These are phyloP conservation scores for Tetramorium parvispinum DNA, from an alignment of 1,140 invertebrate genomes.

Conservation along the genomic window DNA sequence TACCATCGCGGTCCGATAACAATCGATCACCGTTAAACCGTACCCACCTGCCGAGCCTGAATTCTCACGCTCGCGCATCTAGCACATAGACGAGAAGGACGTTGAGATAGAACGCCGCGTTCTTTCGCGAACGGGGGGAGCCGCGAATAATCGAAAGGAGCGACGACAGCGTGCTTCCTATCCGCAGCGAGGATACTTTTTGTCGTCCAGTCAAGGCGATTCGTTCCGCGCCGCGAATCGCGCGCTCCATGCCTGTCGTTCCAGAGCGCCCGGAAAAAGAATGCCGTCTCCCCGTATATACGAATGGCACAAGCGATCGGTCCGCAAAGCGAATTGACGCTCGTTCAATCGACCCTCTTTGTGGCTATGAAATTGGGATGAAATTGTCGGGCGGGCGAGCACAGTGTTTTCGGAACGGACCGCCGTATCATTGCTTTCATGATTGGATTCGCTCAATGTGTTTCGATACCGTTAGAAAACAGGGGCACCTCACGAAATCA, in stretches of 20 bases:
- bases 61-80: conserved; percentile 37
- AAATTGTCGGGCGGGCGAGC: neutral
- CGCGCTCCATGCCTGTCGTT: conserved; percentile 21
- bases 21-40: conserved; percentile 41
- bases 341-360: neutral
- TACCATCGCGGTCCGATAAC: conserved; percentile 1
- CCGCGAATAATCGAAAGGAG: conserved; percentile 50
- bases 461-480: conserved; percentile 56
- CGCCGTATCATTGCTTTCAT: neutral
- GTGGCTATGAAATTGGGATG: neutral
- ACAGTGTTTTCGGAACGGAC: neutral
- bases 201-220: conserved; percentile 24
- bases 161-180: conserved; percentile 25
- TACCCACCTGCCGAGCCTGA: neutral
- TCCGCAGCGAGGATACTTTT: conserved; percentile 47
- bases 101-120: neutral
- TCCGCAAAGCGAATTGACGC: neutral
- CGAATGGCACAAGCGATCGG: conserved; percentile 29
- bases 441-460: conserved; percentile 55
- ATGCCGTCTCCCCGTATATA: neutral
- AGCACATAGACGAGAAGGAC: conserved; percentile 12
- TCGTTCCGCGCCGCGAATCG: conserved; percentile 39
- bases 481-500: conserved; percentile 40
- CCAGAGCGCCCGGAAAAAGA: neutral
- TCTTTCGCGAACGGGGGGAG: neutral